Conservation (phyloP, 2,113 vertebrate species). For the rabbit (Oryctolagus cuniculus) region mOryCun1.1 NC_091432.1:178802501-178803000, state of each 20-base stretch:
- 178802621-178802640: constrained; percentile 21
- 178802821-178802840: constrained; percentile 84
- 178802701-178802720: constrained; percentile 68
- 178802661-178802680: constrained; percentile 63
- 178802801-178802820: constrained; percentile 85
- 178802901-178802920: constrained; percentile 79
- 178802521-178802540: constrained; percentile 44
- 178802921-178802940: constrained; percentile 72
- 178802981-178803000: constrained; percentile 43
- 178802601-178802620: neutral
- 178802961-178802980: constrained; percentile 28
- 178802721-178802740: constrained; percentile 79
- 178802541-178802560: neutral
- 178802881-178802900: constrained; percentile 86
- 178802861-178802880: constrained; percentile 83
- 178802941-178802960: constrained; percentile 64
- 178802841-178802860: constrained; percentile 87
- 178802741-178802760: constrained; percentile 80
- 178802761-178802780: constrained; percentile 73
- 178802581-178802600: neutral
- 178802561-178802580: constrained; percentile 17
- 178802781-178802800: constrained; percentile 83
- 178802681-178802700: constrained; percentile 52
- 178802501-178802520: neutral
- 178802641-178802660: constrained; percentile 16